Conservation (phyloP, 1,140 invertebrate genomes). For the Tetranychus cinnabarinus region DNA sequence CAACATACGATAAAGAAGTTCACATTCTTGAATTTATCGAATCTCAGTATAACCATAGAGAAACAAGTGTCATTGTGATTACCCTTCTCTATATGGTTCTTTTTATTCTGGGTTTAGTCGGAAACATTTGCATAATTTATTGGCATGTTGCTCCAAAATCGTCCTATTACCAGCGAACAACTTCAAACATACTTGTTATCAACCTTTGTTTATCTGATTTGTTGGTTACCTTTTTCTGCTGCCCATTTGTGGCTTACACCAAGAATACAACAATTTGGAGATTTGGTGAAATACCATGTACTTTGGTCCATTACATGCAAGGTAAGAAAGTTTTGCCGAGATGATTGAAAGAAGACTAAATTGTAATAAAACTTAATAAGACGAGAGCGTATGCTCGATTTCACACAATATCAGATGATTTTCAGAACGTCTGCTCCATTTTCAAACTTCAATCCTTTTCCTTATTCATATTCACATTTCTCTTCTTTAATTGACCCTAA, state of each 20-base stretch:
- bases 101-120: slow-evolving; percentile 28
- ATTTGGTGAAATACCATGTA: slow-evolving; percentile 15
- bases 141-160: slow-evolving; percentile 23
- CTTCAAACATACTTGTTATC: slow-evolving; percentile 32
- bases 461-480: no score
- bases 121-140: slow-evolving; percentile 35
- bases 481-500: no score
- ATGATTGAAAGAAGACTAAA: no score
- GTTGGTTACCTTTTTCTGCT: slow-evolving; percentile 33
- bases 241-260: slow-evolving; percentile 32
- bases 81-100: slow-evolving; percentile 26
- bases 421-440: no score
- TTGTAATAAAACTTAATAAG: no score
- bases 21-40: not conserved
- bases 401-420: no score
- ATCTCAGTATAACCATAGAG: not conserved
- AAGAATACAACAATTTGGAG: slow-evolving; percentile 25
- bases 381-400: no score
- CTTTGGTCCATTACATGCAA: slow-evolving; percentile 16
- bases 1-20: not conserved
- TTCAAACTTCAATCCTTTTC: no score
- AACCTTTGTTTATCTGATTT: slow-evolving; percentile 41
- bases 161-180: slow-evolving; percentile 18
- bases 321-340: no score
- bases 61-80: slow-evolving; percentile 9